These are phyloP conservation scores for Picus viridis DNA, from an alignment of 2,797 vertebrate genomes.

Conservation along the genomic window DNA sequence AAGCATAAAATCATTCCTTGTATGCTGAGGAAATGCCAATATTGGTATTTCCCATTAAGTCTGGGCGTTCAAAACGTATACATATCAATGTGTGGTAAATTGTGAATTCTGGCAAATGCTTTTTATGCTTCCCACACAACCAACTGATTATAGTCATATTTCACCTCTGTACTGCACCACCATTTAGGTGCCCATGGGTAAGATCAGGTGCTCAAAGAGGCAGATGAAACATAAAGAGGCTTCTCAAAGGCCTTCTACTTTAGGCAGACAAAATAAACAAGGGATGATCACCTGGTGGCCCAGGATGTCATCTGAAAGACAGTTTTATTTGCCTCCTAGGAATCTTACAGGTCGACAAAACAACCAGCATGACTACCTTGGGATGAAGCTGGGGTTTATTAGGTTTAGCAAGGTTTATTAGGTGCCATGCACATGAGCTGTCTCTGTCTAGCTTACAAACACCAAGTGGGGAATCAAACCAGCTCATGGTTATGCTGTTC, in stretches of 20 bases:
- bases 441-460: not conserved
- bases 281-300: not conserved
- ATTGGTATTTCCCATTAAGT: not conserved
- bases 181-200: not conserved
- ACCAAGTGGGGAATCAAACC: not conserved
- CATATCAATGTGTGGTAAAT: not conserved
- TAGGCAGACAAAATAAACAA: not conserved
- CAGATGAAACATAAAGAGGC: not conserved
- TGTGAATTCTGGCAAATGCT: not conserved
- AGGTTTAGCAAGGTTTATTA: not conserved
- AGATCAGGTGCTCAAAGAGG: not conserved
- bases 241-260: not conserved
- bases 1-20: slow-evolving; percentile 24
- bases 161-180: not conserved
- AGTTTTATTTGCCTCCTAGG: not conserved
- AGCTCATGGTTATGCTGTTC: not conserved
- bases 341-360: not conserved
- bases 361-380: not conserved
- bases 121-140: not conserved
- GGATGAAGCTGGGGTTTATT: not conserved
- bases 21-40: not conserved
- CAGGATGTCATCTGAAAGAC: not conserved
- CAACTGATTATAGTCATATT: not conserved
- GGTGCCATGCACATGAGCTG: not conserved
- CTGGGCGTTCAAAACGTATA: not conserved